Evolutionary conservation across 2,113 vertebrate species (phyloP).

Genomic region (Cebus imitator): DNA sequence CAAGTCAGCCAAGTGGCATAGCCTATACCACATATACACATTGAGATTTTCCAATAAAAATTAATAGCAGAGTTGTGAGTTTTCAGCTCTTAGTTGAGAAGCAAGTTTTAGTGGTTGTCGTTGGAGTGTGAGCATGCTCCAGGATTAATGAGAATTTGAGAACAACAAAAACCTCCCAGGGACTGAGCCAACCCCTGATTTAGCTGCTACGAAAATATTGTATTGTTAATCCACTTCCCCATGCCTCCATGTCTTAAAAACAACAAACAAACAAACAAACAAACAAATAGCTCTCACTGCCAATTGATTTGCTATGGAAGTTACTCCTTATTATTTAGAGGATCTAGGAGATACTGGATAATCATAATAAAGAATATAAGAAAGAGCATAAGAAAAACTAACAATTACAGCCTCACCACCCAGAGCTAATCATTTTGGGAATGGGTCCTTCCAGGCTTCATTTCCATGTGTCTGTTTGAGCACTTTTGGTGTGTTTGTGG

Average conservation of each 20-base stretch:
- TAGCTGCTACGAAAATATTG: neutral
- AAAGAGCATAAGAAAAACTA: neutral
- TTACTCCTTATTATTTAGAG: neutral
- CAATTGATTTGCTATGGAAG: neutral
- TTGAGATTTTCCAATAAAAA: neutral
- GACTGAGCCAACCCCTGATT: neutral
- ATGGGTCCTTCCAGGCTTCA: neutral
- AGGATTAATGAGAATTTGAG: neutral
- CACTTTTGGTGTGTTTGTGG: neutral
- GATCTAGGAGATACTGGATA: too few species aligned
- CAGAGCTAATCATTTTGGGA: neutral
- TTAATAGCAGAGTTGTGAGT: neutral
- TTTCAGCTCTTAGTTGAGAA: neutral
- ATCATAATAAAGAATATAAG: neutral
- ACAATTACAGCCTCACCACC: neutral
- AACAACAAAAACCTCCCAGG: neutral
- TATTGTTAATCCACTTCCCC: accelerated
- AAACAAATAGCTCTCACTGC: too few species aligned
- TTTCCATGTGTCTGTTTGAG: neutral
- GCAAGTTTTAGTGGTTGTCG: neutral
- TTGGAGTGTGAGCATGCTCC: neutral
- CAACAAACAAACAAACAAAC: neutral
- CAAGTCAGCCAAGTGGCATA: neutral
- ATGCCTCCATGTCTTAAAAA: neutral
- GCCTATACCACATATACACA: neutral